Evolutionary conservation across 2,888 invertebrate species (phyloP).

Genomic region (Calameuta pallipes): DNA sequence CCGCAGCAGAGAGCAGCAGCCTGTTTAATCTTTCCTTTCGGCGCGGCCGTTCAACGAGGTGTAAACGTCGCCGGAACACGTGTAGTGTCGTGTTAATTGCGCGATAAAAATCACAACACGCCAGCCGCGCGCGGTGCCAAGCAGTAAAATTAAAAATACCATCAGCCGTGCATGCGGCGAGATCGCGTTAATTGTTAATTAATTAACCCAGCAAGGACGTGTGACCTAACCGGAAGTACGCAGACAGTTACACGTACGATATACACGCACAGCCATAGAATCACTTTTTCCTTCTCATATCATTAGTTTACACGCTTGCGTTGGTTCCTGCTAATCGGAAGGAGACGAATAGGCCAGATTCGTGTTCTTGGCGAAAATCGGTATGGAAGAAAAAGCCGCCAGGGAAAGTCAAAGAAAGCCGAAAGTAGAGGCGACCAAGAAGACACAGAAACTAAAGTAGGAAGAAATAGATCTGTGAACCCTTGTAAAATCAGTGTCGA

Average conservation of each 20-base stretch:
- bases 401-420: conserved; percentile 13
- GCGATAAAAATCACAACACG: conserved; percentile 66
- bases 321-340: neutral
- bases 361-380: neutral
- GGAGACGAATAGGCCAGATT: neutral
- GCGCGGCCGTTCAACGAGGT: conserved; percentile 47
- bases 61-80: conserved; percentile 60
- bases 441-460: neutral
- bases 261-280: neutral
- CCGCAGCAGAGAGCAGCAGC: neutral
- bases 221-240: neutral
- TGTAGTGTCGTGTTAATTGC: conserved; percentile 65
- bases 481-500: neutral
- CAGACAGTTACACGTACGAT: neutral
- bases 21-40: conserved; percentile 2
- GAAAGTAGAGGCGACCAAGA: conserved; percentile 4
- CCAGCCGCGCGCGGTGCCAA: conserved; percentile 27
- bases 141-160: conserved; percentile 45
- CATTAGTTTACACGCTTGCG: neutral
- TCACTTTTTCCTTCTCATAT: neutral
- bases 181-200: conserved; percentile 51
- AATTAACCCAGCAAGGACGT: conserved; percentile 33
- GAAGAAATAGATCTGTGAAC: neutral
- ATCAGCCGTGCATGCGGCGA: conserved; percentile 27
- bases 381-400: too few relatives aligned